Evolutionary conservation across 2,888 invertebrate species (phyloP).

Genomic region (Blastobasis lacticolella): DNA sequence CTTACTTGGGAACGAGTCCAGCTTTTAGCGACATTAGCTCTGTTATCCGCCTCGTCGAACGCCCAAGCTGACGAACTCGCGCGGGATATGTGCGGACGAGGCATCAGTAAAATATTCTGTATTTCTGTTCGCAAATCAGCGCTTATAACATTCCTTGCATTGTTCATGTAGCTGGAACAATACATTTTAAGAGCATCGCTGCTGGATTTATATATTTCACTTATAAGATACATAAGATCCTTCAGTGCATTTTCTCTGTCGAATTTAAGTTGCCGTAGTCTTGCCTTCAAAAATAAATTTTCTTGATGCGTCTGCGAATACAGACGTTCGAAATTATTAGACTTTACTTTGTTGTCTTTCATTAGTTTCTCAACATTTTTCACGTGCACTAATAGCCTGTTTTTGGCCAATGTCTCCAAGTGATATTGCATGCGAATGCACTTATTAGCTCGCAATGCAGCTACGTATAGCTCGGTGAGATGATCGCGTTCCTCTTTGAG

Average conservation of each 20-base stretch:
- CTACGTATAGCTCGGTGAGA: slow-evolving; percentile 37
- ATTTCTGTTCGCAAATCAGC: slow-evolving; percentile 30
- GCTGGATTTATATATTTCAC: slow-evolving; percentile 45
- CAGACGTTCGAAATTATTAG: slow-evolving; percentile 49
- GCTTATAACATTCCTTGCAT: slow-evolving; percentile 19
- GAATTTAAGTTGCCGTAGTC: slow-evolving; percentile 36
- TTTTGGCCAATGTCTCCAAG: slow-evolving; percentile 44
- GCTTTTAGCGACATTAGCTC: slow-evolving; percentile 7
- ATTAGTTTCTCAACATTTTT: slow-evolving; percentile 43
- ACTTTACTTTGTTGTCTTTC: slow-evolving; percentile 43
- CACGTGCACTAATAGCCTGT: slow-evolving; percentile 36
- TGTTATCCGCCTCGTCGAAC: not conserved
- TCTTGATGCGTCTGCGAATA: slow-evolving; percentile 52
- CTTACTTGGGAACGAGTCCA: slow-evolving; percentile 17
- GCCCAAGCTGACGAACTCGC: too few relatives aligned
- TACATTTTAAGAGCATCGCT: slow-evolving; percentile 44
- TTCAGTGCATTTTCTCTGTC: slow-evolving; percentile 47
- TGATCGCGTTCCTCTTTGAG: slow-evolving; percentile 41
- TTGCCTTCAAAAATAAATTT: slow-evolving; percentile 45
- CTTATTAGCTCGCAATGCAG: slow-evolving; percentile 53
- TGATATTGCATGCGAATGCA: slow-evolving; percentile 43
- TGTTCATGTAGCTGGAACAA: slow-evolving; percentile 51
- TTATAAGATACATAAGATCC: slow-evolving; percentile 42
- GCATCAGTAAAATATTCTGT: slow-evolving; percentile 34
- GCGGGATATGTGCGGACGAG: slow-evolving; percentile 3